Conservation (phyloP, 2,797 vertebrate genomes). For the Syndactyla subalaris region DNA sequence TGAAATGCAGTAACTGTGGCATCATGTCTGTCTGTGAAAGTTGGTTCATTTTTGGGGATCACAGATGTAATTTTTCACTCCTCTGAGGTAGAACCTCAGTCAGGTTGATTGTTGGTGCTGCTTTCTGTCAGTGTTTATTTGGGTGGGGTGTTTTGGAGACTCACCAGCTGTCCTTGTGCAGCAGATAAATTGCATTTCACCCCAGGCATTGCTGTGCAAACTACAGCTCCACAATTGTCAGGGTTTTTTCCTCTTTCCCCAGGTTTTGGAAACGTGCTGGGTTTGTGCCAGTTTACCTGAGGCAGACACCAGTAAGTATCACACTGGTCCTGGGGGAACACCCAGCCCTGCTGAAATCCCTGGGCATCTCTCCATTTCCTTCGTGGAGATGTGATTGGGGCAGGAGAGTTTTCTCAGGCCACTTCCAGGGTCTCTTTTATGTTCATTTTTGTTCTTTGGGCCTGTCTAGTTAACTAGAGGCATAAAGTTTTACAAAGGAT, state of each 20-base stretch:
- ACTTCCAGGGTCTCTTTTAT: not conserved
- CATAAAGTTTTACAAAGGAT: not conserved
- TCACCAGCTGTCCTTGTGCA: not conserved
- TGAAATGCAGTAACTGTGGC: not conserved
- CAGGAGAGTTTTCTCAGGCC: not conserved
- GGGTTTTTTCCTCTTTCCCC: not conserved
- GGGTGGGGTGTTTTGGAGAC: not conserved
- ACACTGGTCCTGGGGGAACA: not conserved
- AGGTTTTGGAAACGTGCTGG: slow-evolving; percentile 98
- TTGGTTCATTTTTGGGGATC: not conserved
- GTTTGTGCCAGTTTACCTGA: slow-evolving; percentile 92
- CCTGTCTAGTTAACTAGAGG: not conserved
- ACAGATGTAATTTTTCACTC: not conserved
- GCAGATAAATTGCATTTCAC: not conserved
- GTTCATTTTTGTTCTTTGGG: not conserved
- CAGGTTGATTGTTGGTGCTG: not conserved
- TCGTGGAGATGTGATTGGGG: not conserved
- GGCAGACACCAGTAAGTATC: slow-evolving; percentile 92
- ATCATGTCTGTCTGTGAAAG: not conserved
- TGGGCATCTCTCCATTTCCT: not conserved
- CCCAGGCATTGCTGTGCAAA: not conserved
- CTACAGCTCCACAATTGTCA: not conserved
- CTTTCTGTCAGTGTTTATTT: not conserved
- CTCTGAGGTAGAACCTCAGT: not conserved
- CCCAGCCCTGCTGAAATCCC: not conserved